These are phyloP conservation scores for Eulemur rubriventer DNA, from an alignment of 2,797 vertebrate species.

Conservation along the genomic window DNA sequence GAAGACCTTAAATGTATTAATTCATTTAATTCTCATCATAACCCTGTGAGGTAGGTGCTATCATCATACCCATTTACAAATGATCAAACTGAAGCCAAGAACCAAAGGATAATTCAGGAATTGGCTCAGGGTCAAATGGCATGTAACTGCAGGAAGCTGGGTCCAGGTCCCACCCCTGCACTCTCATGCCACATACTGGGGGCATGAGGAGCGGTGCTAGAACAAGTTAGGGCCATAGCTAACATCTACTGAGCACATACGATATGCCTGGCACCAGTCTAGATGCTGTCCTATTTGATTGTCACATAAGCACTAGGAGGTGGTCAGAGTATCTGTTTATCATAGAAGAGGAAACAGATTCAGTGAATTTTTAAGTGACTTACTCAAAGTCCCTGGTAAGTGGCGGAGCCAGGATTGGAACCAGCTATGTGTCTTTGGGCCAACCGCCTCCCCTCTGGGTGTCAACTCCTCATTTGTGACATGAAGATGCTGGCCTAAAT, in stretches of 20 bases:
- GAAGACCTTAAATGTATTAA: not conserved
- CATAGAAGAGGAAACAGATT: not conserved
- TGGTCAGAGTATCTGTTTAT: not conserved
- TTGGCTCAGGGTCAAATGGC: not conserved
- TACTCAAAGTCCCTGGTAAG: not conserved
- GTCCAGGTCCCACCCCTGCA: not conserved
- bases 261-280: rapidly evolving
- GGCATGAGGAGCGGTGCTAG: too few species aligned
- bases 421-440: conserved; percentile 46
- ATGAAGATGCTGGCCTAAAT: conserved; percentile 54
- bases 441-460: conserved; percentile 5
- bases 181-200: too few species aligned
- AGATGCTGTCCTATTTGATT: not conserved
- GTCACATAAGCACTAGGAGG: not conserved
- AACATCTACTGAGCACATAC: rapidly evolving
- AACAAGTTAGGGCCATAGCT: not conserved
- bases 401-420: not conserved
- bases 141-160: rapidly evolving
- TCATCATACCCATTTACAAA: not conserved
- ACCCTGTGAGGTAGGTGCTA: not conserved
- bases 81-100: not conserved
- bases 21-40: not conserved
- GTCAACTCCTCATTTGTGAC: not conserved
- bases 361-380: not conserved
- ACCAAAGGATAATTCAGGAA: not conserved